phyloP scores from a whole-genome alignment of 2,113 vertebrate species.

The Barnardius zonarius region DNA sequence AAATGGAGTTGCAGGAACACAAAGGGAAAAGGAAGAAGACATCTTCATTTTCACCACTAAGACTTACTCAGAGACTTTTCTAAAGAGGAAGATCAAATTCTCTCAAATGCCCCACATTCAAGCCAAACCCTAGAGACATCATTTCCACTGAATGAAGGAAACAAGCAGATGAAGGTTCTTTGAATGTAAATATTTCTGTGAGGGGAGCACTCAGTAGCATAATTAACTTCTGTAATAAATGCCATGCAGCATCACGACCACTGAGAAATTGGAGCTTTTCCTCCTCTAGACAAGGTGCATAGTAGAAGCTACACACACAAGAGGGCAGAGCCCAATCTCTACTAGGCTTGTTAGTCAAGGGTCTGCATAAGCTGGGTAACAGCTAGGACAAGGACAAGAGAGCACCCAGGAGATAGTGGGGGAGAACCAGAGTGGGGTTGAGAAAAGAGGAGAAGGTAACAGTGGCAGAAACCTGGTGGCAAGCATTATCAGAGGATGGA shows the following conservation, averaged over 20 bases:
- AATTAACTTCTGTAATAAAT: not conserved
- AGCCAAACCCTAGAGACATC: not conserved
- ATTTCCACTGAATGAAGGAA: not conserved
- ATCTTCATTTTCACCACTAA: not conserved
- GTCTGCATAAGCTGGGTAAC: not conserved
- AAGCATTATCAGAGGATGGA: not conserved
- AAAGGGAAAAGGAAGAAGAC: not conserved
- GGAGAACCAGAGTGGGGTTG: rapidly evolving
- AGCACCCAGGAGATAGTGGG: not conserved
- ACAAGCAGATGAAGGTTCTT: not conserved
- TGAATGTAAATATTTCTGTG: not conserved
- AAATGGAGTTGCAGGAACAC: not conserved
- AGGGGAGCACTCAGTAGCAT: not conserved
- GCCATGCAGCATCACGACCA: not conserved
- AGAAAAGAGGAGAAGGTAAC: not conserved
- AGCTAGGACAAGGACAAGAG: not conserved
- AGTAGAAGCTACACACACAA: not conserved
- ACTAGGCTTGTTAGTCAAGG: not conserved
- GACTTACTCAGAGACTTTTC: not conserved
- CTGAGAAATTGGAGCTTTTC: not conserved
- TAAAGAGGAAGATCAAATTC: not conserved
- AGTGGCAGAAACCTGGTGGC: not conserved
- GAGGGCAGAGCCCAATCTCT: not conserved
- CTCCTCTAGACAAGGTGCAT: not conserved
- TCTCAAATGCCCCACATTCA: not conserved